phyloP scores from a whole-genome alignment of 1,140 invertebrate genomes.

The Ptiloglossa arizonensis region DNA sequence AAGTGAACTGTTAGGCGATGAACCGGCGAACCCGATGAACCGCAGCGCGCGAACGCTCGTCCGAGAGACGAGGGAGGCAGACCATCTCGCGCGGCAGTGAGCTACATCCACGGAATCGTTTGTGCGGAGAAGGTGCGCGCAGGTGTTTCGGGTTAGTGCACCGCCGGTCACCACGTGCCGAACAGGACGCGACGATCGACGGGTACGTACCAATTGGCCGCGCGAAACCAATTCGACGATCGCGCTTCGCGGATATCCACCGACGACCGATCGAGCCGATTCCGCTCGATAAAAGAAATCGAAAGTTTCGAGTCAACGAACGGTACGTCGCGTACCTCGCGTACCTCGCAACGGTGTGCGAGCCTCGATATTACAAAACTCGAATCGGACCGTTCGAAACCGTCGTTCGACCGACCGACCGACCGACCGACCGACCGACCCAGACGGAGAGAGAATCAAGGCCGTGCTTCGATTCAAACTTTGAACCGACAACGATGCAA shows the following conservation, averaged over 20 bases:
- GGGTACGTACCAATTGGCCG: conserved; percentile 17
- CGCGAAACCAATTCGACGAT: neutral
- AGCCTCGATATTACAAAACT: too few relatives aligned
- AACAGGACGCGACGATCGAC: conserved; percentile 28
- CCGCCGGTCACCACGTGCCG: conserved; percentile 35
- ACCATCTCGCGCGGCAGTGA: conserved; percentile 3
- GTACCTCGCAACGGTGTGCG: too few relatives aligned
- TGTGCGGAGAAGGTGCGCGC: conserved; percentile 41
- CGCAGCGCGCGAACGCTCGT: neutral
- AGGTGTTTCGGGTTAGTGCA: conserved; percentile 54
- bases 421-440: too few relatives aligned
- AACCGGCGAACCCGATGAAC: conserved; percentile 2
- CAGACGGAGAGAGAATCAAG: too few relatives aligned
- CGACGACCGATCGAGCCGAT: neutral
- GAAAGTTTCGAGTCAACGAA: too few relatives aligned
- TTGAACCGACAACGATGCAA: too few relatives aligned
- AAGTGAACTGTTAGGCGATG: conserved; percentile 33
- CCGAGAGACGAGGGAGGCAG: conserved; percentile 16
- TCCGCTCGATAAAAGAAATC: too few relatives aligned
- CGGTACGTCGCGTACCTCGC: too few relatives aligned
- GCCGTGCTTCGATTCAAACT: too few relatives aligned
- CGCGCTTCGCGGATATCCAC: too few relatives aligned
- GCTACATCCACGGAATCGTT: conserved; percentile 35
- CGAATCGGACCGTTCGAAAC: too few relatives aligned
- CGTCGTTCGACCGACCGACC: too few relatives aligned